Conservation (phyloP, 2,113 vertebrate genomes). For the Brachyhypopomus gauderio region DNA sequence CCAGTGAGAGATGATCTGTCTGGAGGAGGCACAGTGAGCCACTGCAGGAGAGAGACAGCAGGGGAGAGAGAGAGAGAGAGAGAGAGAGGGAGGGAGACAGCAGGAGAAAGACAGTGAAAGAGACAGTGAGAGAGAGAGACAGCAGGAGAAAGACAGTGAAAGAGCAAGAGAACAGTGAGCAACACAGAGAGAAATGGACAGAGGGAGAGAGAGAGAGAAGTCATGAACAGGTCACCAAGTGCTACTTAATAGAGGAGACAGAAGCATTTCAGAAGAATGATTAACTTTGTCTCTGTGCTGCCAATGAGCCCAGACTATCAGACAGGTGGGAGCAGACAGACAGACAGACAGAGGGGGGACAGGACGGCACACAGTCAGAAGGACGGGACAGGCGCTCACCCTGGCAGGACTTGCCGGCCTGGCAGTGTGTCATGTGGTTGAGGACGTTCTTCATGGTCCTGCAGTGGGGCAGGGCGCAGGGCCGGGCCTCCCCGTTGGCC, state of each 20-base stretch:
- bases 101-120: constrained; percentile 11
- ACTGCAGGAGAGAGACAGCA: constrained; percentile 71
- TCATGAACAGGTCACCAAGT: constrained; percentile 56
- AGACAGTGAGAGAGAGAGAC: constrained; percentile 8
- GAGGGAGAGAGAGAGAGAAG: constrained; percentile 35
- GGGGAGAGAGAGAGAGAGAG: constrained; percentile 27
- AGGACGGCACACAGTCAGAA: too few relatives aligned
- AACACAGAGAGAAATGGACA: constrained; percentile 25
- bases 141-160: constrained; percentile 16
- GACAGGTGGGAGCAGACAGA: constrained; percentile 61
- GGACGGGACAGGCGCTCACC: constrained; percentile 79
- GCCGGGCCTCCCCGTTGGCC: constrained; percentile 92
- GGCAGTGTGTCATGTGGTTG: constrained; percentile 99
- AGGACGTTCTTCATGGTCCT: constrained; percentile 99
- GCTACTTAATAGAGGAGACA: too few relatives aligned
- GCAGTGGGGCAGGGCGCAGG: constrained; percentile 96
- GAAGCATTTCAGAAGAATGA: too few relatives aligned
- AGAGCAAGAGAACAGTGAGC: constrained; percentile 48
- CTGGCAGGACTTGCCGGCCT: constrained; percentile 98
- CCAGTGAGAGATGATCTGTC: constrained; percentile 99
- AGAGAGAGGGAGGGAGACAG: constrained; percentile 65
- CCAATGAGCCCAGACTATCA: too few relatives aligned
- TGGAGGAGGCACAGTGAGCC: constrained; percentile 96
- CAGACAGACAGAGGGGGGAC: constrained; percentile 32
- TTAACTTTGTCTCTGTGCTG: too few relatives aligned